Conservation (phyloP, 2,888 invertebrate species). For the Cephus rjabovi region DNA sequence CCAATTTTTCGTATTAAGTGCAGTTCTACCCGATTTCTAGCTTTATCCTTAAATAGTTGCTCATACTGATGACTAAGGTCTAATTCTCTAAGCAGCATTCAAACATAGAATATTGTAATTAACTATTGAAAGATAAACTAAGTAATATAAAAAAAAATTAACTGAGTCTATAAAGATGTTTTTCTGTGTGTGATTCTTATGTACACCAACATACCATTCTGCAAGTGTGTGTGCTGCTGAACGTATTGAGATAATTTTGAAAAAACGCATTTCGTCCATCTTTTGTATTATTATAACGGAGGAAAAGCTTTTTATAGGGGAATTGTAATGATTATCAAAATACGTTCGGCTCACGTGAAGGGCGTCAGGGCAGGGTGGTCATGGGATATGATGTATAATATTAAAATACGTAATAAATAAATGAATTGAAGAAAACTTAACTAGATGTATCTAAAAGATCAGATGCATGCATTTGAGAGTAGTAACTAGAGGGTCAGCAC, state of each 20-base stretch:
- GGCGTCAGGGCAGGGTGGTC: slow-evolving; percentile 47
- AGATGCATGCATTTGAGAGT: slow-evolving; percentile 37
- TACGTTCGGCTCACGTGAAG: slow-evolving; percentile 49
- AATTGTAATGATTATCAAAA: slow-evolving; percentile 45
- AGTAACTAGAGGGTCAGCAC: slow-evolving; percentile 44
- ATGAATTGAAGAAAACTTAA: slow-evolving; percentile 20
- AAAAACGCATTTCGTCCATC: slow-evolving; percentile 17
- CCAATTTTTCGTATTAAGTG: background rate
- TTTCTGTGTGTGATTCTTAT: slow-evolving; percentile 70
- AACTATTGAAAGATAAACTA: slow-evolving; percentile 47
- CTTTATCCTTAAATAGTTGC: slow-evolving; percentile 22
- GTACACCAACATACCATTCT: slow-evolving; percentile 81
- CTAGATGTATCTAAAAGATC: slow-evolving; percentile 24
- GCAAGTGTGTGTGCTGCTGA: slow-evolving; percentile 60
- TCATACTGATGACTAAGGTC: slow-evolving; percentile 14
- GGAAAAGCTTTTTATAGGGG: slow-evolving; percentile 11
- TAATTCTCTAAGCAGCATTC: slow-evolving; percentile 61
- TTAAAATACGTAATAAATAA: slow-evolving; percentile 38
- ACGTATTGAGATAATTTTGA: slow-evolving; percentile 54
- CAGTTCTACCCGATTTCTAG: slow-evolving; percentile 13
- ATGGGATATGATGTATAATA: slow-evolving; percentile 50
- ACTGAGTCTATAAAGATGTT: slow-evolving; percentile 55
- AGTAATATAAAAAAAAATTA: slow-evolving; percentile 52
- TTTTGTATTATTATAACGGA: slow-evolving; percentile 10
- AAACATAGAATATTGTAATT: slow-evolving; percentile 44